Evolutionary conservation across 2,888 invertebrate species (phyloP), one percentile per base, ranked within the genome.

Genomic region (Chromoteleia sp.): DNA sequence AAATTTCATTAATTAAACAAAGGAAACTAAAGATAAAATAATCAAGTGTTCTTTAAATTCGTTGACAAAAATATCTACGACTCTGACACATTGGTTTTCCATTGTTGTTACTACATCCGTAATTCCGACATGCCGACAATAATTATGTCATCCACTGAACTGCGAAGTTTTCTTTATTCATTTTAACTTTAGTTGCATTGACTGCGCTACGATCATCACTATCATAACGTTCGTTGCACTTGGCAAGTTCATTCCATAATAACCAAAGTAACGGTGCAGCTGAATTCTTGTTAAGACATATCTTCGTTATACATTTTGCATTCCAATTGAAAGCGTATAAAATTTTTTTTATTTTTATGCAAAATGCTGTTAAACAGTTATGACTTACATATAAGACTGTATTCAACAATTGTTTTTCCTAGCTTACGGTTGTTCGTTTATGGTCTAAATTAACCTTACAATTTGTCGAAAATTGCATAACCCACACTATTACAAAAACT

Each of bases 161-260:
- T 48, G 48, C 14, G 48, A 48, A 48, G 21, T 21, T 48, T 48
- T 48, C 48, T 48, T 48, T 48, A 21, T 48, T 48, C 48, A 48
- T 21, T 21, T 48, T 48, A 21, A 48, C 48, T 48, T 48, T 48
- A 48, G 48, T 12, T 48, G 19, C 41, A 17, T 17, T 43, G 6
- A n/a, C 29, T 14, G 12, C 29, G 6, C n/a, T 6, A 10, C 29
- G 6, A 50, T 50, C 50, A 29, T 50, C 14, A 50, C 29, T 50
- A 29, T 50, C 29, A 50, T 50, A 50, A 50, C 14, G 50, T 10
- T 29, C 14, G 29, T 14, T 5, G 29, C 14, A 50, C 50, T 50
- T 29, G 50, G 25, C 50, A 29, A 50, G 50, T 50, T 50, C 29
- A 50, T 29, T 50, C 21, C n/a, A 29, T 29, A 50, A 50, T 29